phyloP scores from a whole-genome alignment of 2,113 vertebrate genomes.

The Azemiops feae region DNA sequence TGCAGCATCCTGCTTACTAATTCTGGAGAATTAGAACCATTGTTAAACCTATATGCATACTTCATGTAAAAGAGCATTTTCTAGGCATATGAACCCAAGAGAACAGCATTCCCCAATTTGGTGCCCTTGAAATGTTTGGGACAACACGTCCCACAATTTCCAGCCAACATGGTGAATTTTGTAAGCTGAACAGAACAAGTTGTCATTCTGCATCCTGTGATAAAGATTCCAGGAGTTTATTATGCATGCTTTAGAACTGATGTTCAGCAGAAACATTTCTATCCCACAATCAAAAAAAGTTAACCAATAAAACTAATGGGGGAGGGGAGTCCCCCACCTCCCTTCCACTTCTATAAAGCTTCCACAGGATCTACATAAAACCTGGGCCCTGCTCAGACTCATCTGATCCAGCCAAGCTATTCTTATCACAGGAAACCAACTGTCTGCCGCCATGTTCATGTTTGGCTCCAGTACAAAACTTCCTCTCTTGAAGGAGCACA shows the following conservation, averaged over 20 bases:
- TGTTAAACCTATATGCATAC: neutral
- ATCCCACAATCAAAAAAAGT: neutral
- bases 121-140: neutral
- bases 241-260: neutral
- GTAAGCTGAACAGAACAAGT: neutral
- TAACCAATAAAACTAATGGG: conserved; percentile 17
- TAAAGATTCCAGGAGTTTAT: neutral
- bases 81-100: neutral
- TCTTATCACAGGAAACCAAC: conserved; percentile 47
- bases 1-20: neutral
- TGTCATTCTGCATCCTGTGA: neutral
- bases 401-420: conserved; percentile 19
- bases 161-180: neutral
- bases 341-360: neutral
- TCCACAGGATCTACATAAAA: conserved; percentile 9
- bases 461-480: conserved; percentile 35
- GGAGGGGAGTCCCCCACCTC: neutral
- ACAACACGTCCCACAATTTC: neutral
- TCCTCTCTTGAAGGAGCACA: conserved; percentile 41
- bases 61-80: neutral
- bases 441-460: conserved; percentile 43
- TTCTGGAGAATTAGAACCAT: neutral
- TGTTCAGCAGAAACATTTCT: conserved; percentile 8
- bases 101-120: neutral
- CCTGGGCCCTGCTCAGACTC: neutral